Conservation (phyloP, 2,113 vertebrate species). For the Sorex fumeus region DNA sequence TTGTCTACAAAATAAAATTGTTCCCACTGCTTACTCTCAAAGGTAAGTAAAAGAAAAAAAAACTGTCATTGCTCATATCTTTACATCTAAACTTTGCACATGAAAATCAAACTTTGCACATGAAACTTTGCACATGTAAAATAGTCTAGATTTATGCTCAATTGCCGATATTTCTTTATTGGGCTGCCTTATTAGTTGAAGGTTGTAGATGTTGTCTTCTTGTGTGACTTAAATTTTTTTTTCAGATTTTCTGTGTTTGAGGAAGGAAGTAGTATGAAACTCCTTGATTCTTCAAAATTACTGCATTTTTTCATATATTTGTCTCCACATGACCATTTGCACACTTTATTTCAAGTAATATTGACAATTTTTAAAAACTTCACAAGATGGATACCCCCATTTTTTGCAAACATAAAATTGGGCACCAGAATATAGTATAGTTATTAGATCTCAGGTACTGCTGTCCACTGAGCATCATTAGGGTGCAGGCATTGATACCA, state of each 20-base stretch:
- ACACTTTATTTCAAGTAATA: too few relatives aligned
- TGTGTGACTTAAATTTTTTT: neutral
- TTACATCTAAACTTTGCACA: too few relatives aligned
- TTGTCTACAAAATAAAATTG: neutral
- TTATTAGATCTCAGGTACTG: neutral
- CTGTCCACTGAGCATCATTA: too few relatives aligned
- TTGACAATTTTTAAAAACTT: neutral
- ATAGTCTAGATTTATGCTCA: neutral
- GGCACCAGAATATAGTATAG: accelerated
- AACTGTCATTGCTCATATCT: neutral
- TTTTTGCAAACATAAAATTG: too few relatives aligned
- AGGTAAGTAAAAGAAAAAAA: neutral
- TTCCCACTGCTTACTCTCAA: neutral
- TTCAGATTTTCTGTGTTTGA: neutral
- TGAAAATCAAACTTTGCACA: too few relatives aligned
- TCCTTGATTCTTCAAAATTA: too few relatives aligned
- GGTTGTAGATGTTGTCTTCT: neutral
- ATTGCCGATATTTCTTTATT: neutral
- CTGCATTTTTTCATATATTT: neutral
- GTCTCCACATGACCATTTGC: too few relatives aligned
- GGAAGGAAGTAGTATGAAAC: too few relatives aligned
- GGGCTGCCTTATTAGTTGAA: neutral
- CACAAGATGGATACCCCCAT: neutral
- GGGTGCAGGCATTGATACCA: too few relatives aligned
- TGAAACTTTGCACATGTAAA: neutral